Percentiles rank a stretch among this genome's conserved stretches.
These are phyloP conservation scores for Nothobranchius furzeri DNA, from an alignment of 2,113 vertebrate genomes.

Conservation along the genomic window DNA sequence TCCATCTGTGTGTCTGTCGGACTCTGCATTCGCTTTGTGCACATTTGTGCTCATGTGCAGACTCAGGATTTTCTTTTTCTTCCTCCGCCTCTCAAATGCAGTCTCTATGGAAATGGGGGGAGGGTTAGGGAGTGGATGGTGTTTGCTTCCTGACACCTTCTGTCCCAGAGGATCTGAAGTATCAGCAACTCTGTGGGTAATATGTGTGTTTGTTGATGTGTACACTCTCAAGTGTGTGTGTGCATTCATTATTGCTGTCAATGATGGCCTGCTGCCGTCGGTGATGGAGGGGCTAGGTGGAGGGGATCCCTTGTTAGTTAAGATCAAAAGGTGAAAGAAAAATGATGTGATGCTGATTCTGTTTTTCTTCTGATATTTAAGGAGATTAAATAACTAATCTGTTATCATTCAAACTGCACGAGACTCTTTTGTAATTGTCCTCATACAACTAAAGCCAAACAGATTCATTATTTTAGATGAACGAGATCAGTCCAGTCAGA, in stretches of 20 bases:
- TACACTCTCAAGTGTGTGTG: neutral
- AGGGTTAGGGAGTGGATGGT: conserved; percentile 29
- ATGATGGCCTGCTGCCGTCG: conserved; percentile 20
- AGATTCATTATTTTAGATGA: neutral
- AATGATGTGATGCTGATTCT: neutral
- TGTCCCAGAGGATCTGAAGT: conserved; percentile 45
- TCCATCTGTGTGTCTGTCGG: neutral
- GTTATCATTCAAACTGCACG: neutral
- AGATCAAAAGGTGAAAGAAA: conserved; percentile 11
- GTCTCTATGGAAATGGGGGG: conserved; percentile 65
- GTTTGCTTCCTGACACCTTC: conserved; percentile 71
- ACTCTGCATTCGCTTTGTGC: conserved; percentile 1
- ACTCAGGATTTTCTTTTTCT: conserved; percentile 39
- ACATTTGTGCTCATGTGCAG: conserved; percentile 31
- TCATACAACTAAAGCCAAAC: neutral
- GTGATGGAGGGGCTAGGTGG: neutral
- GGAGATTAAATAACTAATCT: neutral
- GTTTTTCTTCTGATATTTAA: neutral
- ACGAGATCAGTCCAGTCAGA: neutral
- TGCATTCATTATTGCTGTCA: conserved; percentile 42
- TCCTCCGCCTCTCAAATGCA: conserved; percentile 50
- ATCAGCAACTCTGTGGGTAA: too few relatives aligned
- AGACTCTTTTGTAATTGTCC: too few relatives aligned
- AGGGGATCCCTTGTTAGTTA: conserved; percentile 51
- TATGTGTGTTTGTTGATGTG: conserved; percentile 6